Evolutionary conservation across 2,113 vertebrate species (phyloP), one percentile per base, ranked within the genome.

Genomic region (Periophthalmus modestus): DNA sequence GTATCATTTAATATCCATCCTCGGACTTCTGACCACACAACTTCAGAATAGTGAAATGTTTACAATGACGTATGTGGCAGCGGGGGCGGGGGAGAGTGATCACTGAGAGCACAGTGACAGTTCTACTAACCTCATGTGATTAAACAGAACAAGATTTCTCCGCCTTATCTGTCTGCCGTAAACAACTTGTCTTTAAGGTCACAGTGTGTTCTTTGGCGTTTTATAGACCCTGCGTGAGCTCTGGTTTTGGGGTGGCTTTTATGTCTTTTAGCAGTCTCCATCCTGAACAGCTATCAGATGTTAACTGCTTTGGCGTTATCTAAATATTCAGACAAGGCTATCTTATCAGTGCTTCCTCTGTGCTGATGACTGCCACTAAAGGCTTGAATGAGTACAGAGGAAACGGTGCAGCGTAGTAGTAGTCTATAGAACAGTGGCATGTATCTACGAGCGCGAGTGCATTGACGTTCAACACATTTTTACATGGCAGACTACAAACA

Each of bases 261-360:
- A 81, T 72, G 83, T 87, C 85, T 89, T 82, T 88, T 86, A 85
- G 68, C 72, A 24, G 81, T 82, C 82, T 73, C 13, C 12, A 36
- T 61, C 82, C 81, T 87, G 78, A 90, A 71, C 68, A 70, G 79
- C 59, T 36, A 82, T 74, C 89, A 81, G 82, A 71, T 82, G 80
- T 84, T 75, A 74, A 72, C 73, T 81, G 62, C 75, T 77, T 78
- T 70, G 78, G 28, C 73, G 33, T 92, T 91, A 88, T 92, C 89
- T 87, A 68, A 21, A 72, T 73, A 77, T 82, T 80, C 79, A 92
- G 92, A 92, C 88, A 85, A 81, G 82, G 70, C 65, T 85, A 88
- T 89, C 89, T 92, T 93, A 93, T 93, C 92, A 84, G 73, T 18
- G 12, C 78, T 92, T 92, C 91, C 91, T 91, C 83, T 87, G 77